These are phyloP conservation scores for Drepanosiphum platanoidis DNA, from an alignment of 2,888 invertebrate species.

Conservation along the genomic window DNA sequence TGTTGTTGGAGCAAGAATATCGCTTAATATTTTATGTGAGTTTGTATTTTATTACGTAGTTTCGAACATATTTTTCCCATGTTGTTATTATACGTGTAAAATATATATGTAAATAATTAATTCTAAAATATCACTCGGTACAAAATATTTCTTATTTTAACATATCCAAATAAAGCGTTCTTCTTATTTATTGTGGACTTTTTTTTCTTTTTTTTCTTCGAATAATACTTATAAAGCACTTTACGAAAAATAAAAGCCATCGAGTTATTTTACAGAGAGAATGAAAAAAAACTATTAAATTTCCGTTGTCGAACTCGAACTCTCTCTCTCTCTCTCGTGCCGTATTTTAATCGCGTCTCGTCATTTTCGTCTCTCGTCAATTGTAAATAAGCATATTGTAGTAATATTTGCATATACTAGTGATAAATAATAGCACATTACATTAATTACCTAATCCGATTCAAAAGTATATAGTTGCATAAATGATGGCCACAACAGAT, in stretches of 20 bases:
- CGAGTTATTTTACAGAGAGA: not conserved
- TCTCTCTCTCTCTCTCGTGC: not conserved
- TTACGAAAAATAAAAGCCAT: not conserved
- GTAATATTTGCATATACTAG: too few relatives aligned
- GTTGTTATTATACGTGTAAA: conserved; percentile 2
- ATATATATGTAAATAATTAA: conserved; percentile 47
- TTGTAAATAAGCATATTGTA: too few relatives aligned
- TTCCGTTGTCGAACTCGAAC: not conserved
- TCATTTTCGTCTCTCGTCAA: too few relatives aligned
- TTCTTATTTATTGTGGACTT: not conserved
- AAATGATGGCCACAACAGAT: not conserved
- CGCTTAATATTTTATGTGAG: conserved; percentile 29
- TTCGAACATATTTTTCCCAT: not conserved
- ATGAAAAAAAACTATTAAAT: not conserved
- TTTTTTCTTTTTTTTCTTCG: not conserved
- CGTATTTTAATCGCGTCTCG: too few relatives aligned
- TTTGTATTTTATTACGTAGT: conserved; percentile 28
- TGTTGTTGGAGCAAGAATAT: conserved; percentile 20
- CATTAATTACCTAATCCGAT: too few relatives aligned
- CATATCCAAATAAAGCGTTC: conserved; percentile 27
- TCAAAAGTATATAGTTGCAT: not conserved
- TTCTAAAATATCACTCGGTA: conserved; percentile 41
- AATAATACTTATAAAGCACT: not conserved
- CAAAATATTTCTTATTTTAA: not conserved
- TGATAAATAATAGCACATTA: too few relatives aligned